Evolutionary conservation across 2,888 invertebrate genomes (phyloP), one percentile per base, ranked within the genome.

Genomic region (Escarpia spicata): DNA sequence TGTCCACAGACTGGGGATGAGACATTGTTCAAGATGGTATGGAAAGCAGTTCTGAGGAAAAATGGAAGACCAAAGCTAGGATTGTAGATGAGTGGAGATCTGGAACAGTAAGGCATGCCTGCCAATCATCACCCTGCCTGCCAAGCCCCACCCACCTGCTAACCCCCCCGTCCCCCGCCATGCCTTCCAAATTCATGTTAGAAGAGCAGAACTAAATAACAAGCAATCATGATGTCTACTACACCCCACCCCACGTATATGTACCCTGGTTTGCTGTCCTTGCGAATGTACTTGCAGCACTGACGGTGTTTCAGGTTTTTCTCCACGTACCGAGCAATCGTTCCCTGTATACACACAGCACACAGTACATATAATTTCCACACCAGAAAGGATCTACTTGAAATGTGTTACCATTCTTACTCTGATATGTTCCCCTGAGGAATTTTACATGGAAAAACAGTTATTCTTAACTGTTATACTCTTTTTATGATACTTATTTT

Each of bases 261-360:
- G 75, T 92, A 92, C 92, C 58, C 75, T 60, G 12, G 26, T 10
- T 60, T 92, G 26, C 90, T 93, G 15, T n/a, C 43, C 10, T 92
- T 89, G 15, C 45, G 44, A 4, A 92, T 92, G 43, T 92, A 93
- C 26, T 90, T 45, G 37, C 89, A 92, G 90, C 93, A 93, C 52
- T 93, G 90, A 37, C 93, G 60, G 91, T 93, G 93, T 92, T 91
- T 91, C 91, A 93, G 43, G 31, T 92, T 91, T 10, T 92, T 37
- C n/a, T 52, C 37, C 19, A 92, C 89, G 52, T 92, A 92, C 43
- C 92, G 43, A 19, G 60, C 75, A n/a, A 92, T 92, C 9, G n/a
- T 45, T 26, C 44, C 45, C 92, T 92, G 52, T 9, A 92, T 6
- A 37, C 10, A 91, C 91, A 15, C 19, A 75, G 19, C 19, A 26